These are phyloP conservation scores for Melanotaenia parkinsoni DNA, from an alignment of 2,797 vertebrate species.

Conservation along the genomic window DNA sequence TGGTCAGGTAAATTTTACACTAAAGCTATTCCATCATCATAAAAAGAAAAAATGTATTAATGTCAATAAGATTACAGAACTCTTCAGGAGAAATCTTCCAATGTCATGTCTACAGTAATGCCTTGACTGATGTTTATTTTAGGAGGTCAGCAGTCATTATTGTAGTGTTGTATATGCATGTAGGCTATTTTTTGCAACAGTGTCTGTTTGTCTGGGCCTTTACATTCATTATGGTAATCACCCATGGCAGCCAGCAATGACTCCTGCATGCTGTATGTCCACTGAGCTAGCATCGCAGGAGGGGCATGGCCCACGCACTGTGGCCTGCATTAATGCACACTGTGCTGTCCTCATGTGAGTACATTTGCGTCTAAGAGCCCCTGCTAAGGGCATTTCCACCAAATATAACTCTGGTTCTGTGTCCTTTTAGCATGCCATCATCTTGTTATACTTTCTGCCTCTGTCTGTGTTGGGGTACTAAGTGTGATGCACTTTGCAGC, in stretches of 20 bases:
- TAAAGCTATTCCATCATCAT: conserved; percentile 31
- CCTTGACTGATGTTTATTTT: conserved; percentile 39
- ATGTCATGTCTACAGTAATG: conserved; percentile 18
- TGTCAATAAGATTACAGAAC: conserved; percentile 7
- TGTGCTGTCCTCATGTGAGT: conserved; percentile 22
- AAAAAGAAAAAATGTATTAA: conserved; percentile 18
- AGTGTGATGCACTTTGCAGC: conserved; percentile 51
- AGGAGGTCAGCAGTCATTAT: conserved; percentile 37
- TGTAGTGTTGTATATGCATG: conserved; percentile 31
- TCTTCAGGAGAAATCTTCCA: background rate
- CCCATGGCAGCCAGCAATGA: conserved; percentile 69
- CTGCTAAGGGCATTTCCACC: conserved; percentile 46
- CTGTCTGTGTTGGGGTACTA: conserved; percentile 35
- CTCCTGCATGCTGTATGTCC: conserved; percentile 64
- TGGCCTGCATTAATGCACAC: conserved; percentile 31
- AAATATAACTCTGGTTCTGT: conserved; percentile 49
- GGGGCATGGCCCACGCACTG: conserved; percentile 51
- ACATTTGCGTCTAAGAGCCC: conserved; percentile 34
- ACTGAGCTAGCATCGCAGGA: conserved; percentile 56
- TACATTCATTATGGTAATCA: conserved; percentile 77
- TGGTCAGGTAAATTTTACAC: conserved; percentile 14
- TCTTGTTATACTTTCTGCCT: conserved; percentile 27
- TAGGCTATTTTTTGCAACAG: conserved; percentile 48
- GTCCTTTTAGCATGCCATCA: conserved; percentile 31
- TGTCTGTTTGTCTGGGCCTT: conserved; percentile 47